Conservation (phyloP, 2,888 invertebrate species). For the Sarcophaga variegata region DNA sequence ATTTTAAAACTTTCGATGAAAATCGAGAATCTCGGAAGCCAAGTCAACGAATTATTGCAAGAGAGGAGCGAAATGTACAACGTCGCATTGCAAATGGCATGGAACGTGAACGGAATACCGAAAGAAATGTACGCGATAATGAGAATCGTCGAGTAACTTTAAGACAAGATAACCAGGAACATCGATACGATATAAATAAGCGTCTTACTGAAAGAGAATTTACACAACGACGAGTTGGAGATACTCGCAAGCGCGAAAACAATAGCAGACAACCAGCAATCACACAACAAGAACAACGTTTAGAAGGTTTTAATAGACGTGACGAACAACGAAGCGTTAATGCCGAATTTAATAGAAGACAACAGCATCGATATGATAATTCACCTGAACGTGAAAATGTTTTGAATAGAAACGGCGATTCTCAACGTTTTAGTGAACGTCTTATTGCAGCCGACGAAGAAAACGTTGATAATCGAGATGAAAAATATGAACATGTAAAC, state of each 20-base stretch:
- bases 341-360: background rate
- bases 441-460: background rate
- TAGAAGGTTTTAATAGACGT: background rate
- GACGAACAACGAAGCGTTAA: background rate
- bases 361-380: background rate
- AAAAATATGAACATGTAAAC: background rate
- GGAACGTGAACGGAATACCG: background rate
- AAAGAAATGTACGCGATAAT: background rate
- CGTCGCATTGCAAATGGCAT: background rate
- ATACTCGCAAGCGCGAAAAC: slow-evolving; percentile 6
- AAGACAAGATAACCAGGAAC: background rate
- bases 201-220: background rate
- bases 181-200: background rate
- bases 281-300: background rate
- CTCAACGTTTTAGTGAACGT: background rate
- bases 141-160: background rate
- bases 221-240: background rate
- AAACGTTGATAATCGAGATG: background rate
- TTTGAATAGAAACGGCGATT: background rate
- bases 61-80: background rate
- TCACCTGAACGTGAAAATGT: background rate
- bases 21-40: background rate
- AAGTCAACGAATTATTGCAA: background rate
- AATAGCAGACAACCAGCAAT: background rate
- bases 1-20: background rate